phyloP scores from a whole-genome alignment of 2,113 vertebrate species.

The Camarhynchus parvulus region DNA sequence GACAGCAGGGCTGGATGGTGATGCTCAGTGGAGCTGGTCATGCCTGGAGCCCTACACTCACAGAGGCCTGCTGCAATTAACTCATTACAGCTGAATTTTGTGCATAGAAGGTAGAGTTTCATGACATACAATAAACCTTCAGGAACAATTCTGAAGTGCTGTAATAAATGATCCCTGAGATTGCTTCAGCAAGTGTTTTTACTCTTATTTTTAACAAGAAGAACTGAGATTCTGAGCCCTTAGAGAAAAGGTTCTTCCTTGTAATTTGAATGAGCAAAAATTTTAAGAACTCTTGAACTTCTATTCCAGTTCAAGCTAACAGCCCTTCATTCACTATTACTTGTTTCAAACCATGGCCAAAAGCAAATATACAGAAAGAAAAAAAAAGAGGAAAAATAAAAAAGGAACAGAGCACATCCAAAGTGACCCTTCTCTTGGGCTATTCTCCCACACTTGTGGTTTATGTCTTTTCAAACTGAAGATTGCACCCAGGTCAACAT shows the following conservation, averaged over 20 bases:
- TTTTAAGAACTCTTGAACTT: not conserved
- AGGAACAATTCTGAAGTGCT: not conserved
- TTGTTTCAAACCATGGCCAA: not conserved
- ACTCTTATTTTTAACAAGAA: not conserved
- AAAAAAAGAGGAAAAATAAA: fast-evolving
- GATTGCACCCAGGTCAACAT: not conserved
- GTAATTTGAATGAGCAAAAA: not conserved
- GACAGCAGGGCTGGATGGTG: not conserved
- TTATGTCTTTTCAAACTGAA: not conserved
- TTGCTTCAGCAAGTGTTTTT: not conserved
- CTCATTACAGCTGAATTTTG: not conserved
- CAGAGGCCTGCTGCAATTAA: not conserved
- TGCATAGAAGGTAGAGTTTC: not conserved
- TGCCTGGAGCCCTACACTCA: not conserved
- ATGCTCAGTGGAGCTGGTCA: not conserved
- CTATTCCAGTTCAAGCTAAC: not conserved
- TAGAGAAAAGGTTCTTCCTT: not conserved
- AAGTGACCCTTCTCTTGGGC: not conserved
- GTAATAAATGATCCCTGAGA: not conserved
- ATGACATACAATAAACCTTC: not conserved
- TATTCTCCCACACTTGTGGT: not conserved
- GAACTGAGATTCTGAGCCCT: not conserved
- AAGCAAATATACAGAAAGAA: not conserved
- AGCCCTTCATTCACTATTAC: not conserved
- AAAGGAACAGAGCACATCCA: not conserved